These are phyloP conservation scores for Proisotoma minuta DNA, from an alignment of 2,888 invertebrate species.

Conservation along the genomic window DNA sequence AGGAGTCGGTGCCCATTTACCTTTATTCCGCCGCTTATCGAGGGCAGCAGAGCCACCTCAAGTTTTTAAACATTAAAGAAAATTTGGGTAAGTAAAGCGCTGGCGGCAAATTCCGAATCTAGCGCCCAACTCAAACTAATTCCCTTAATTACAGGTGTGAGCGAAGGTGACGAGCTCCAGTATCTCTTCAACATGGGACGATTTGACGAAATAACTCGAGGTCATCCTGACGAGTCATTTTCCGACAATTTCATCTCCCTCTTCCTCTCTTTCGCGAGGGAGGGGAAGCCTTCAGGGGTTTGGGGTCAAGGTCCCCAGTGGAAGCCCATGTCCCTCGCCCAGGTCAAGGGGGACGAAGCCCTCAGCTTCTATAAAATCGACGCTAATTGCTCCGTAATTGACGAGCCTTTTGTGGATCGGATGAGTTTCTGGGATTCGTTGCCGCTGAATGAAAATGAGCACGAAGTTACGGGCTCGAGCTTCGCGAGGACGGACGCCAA, in stretches of 20 bases:
- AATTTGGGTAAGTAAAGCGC: conserved; percentile 27
- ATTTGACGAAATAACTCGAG: conserved; percentile 23
- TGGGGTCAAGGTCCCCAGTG: conserved; percentile 36
- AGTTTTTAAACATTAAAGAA: conserved; percentile 30
- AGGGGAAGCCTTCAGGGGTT: conserved; percentile 37
- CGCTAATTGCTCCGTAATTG: conserved; percentile 29
- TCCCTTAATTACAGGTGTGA: conserved; percentile 31
- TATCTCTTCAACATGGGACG: conserved; percentile 42
- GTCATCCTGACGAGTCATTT: conserved; percentile 29
- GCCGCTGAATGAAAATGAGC: conserved; percentile 41
- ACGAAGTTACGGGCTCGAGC: conserved; percentile 33
- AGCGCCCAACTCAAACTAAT: not conserved
- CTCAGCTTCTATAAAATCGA: conserved; percentile 42
- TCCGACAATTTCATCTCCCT: conserved; percentile 40
- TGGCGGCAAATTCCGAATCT: not conserved
- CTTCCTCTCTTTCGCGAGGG: conserved; percentile 42
- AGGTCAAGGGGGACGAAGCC: conserved; percentile 43
- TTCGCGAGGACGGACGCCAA: conserved; percentile 1
- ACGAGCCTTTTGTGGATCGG: conserved; percentile 41
- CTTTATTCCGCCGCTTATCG: conserved; percentile 37
- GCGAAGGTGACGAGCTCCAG: conserved; percentile 45
- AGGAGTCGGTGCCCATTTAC: conserved; percentile 42
- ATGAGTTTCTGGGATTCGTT: conserved; percentile 47
- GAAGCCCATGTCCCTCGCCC: conserved; percentile 35
- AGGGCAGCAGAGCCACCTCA: conserved; percentile 35